Evolutionary conservation across 2,113 vertebrate genomes (phyloP).

Genomic region (Picathartes gymnocephalus): DNA sequence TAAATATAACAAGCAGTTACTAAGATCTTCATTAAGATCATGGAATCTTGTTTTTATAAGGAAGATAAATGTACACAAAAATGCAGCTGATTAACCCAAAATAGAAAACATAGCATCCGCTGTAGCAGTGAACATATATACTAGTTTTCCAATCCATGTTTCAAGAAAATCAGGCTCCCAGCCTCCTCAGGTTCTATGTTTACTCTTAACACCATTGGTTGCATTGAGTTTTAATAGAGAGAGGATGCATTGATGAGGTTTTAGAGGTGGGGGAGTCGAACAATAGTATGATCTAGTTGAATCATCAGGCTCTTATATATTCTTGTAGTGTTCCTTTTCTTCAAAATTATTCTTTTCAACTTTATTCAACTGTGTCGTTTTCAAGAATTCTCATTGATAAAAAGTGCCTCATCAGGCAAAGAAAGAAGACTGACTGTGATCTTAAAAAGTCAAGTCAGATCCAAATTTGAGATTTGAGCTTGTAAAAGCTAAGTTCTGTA

Average conservation of each 20-base stretch:
- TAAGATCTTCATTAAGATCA: background rate
- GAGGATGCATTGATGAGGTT: background rate
- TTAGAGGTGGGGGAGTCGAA: background rate
- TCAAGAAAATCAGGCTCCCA: background rate
- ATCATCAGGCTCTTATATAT: background rate
- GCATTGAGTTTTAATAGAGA: background rate
- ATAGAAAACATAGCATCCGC: background rate
- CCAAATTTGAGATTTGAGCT: background rate
- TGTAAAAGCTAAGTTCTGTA: background rate
- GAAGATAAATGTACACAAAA: background rate
- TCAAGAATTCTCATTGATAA: background rate
- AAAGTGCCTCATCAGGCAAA: background rate
- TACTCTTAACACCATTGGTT: background rate
- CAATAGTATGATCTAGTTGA: background rate
- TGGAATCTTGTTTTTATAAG: background rate
- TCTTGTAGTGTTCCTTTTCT: background rate
- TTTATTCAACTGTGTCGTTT: background rate
- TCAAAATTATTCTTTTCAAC: background rate
- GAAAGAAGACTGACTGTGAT: background rate
- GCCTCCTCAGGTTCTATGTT: background rate
- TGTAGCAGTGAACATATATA: background rate
- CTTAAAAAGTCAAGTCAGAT: background rate
- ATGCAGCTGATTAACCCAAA: background rate
- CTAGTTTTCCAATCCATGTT: background rate
- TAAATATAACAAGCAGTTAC: background rate